These are phyloP conservation scores for Nephrocerus scutellatus DNA, from an alignment of 2,888 invertebrate species.

Conservation along the genomic window DNA sequence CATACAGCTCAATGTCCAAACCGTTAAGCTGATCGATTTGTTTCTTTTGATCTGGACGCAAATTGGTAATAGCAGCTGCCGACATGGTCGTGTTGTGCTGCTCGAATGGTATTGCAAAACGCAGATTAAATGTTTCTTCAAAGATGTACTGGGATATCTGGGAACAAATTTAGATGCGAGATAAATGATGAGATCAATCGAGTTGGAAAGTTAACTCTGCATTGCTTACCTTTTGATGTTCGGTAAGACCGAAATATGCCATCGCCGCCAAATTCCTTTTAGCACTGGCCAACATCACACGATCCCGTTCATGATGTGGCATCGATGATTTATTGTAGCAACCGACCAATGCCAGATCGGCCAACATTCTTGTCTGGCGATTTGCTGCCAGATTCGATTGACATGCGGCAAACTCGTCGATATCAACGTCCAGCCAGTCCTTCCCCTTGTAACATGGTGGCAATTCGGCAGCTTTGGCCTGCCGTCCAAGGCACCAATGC, in stretches of 20 bases:
- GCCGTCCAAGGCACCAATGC: constrained; percentile 66
- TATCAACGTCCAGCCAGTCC: constrained; percentile 81
- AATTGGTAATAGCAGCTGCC: constrained; percentile 69
- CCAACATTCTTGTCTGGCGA: constrained; percentile 95
- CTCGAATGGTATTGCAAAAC: constrained; percentile 83
- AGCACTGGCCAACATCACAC: constrained; percentile 87
- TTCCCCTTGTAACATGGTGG: constrained; percentile 70
- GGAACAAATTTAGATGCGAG: constrained; percentile 11
- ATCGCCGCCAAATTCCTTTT: constrained; percentile 90
- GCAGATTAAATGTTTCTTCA: constrained; percentile 86
- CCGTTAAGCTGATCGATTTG: constrained; percentile 74
- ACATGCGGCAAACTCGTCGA: constrained; percentile 87
- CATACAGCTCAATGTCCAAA: constrained; percentile 87
- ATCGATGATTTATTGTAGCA: constrained; percentile 86
- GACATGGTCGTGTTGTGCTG: constrained; percentile 90
- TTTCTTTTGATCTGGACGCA: constrained; percentile 66
- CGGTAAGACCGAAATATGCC: constrained; percentile 96
- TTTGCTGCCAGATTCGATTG: constrained; percentile 92
- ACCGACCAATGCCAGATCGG: constrained; percentile 88
- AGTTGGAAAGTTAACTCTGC: no score
- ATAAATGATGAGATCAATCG: no score
- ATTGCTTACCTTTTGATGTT: constrained; percentile 88
- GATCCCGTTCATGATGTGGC: constrained; percentile 66
- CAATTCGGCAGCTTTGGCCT: constrained; percentile 73
- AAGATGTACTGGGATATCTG: constrained; percentile 87